phyloP scores from a whole-genome alignment of 1,140 invertebrate genomes.

The Zaprionus inermis region DNA sequence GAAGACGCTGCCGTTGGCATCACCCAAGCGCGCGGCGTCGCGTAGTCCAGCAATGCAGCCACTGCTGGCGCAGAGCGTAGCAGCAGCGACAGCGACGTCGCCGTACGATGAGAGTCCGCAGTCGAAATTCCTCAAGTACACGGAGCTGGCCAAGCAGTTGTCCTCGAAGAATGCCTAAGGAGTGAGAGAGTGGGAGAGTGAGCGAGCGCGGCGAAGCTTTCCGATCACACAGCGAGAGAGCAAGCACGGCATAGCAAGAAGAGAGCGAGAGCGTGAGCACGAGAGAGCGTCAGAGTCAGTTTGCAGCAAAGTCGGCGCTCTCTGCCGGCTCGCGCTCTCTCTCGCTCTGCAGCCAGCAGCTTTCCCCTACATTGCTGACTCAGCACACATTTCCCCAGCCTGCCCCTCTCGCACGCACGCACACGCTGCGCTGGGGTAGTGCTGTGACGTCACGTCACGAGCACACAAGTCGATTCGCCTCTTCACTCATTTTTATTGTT shows the following conservation, averaged over 20 bases:
- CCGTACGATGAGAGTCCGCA: constrained; percentile 95
- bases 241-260: constrained; percentile 20
- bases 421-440: constrained; percentile 10
- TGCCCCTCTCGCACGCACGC: constrained; percentile 8
- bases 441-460: constrained; percentile 65
- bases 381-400: constrained; percentile 37
- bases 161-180: constrained; percentile 96
- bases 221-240: constrained; percentile 21
- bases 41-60: constrained; percentile 67
- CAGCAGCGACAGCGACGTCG: constrained; percentile 84
- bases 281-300: not conserved
- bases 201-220: constrained; percentile 1
- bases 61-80: constrained; percentile 28
- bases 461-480: constrained; percentile 29
- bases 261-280: constrained; percentile 22
- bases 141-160: constrained; percentile 97
- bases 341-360: constrained; percentile 41
- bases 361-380: constrained; percentile 78
- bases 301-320: not conserved
- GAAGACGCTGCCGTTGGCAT: constrained; percentile 63
- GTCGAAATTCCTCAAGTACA: constrained; percentile 98
- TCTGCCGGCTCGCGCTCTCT: constrained; percentile 17
- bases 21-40: constrained; percentile 70
- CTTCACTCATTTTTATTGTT: constrained; percentile 59
- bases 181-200: not conserved